Evolutionary conservation across 2,888 invertebrate genomes (phyloP), one percentile per base, ranked within the genome.

Genomic region (Xylophagus ater): DNA sequence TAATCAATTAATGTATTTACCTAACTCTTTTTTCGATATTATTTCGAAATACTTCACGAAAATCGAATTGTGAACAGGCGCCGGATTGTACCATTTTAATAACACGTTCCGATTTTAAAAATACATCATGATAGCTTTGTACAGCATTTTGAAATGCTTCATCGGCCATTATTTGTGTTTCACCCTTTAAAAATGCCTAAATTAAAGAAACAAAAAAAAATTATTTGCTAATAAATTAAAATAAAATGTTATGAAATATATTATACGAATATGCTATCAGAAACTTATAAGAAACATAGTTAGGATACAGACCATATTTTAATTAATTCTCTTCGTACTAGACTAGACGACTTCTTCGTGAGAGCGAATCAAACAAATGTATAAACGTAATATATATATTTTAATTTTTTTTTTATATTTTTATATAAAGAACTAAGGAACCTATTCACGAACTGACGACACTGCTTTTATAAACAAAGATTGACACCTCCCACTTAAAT

Each of bases 111-210:
- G 94, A 96, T 64, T 92, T 92, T 29, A 99, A 74, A 69, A 98
- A 98, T 46, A 96, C 90, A 62, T 93, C 93, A 60, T 78, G 81
- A 68, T 89, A 90, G 55, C 88, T 92, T 66, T 96, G 93, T 38
- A 98, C 90, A 24, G 97, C 97, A 66, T 97, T 97, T 60, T 90
- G 94, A 67, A 99, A 98, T 38, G 98, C 98, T 66, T 94, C 94
- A 62, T 94, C 94, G 8, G 93, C 89, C 69, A 92, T 79, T 55
- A 94, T 94, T 67, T 90, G 90, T n/a, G 94, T 94, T 67, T 98
- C 97, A 32, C 97, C 97, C 69, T 90, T 94, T 44, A 98, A 73
- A 66, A 92, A 97, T 59, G 84, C 80, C 87, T 87, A 67, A 2
- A 24, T 19, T 20, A 28, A 21, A n/a, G 9, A 20, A 18, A 29